These are phyloP conservation scores for Pteropus alecto DNA, from an alignment of 2,113 vertebrate genomes.

Conservation along the genomic window DNA sequence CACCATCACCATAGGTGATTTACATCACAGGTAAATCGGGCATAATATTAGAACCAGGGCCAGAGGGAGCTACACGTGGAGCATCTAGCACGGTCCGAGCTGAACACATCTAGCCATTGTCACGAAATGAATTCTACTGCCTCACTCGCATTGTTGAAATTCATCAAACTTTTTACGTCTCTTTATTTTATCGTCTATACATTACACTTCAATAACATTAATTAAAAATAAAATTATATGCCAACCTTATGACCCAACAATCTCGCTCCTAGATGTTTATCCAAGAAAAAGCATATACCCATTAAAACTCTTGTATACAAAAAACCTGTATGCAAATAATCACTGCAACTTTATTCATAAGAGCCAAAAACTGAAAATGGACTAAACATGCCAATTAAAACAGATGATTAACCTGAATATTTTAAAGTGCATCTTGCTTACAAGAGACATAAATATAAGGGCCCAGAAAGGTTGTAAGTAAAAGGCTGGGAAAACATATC, in stretches of 20 bases:
- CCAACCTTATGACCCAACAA: not conserved
- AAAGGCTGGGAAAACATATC: not conserved
- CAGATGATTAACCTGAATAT: not conserved
- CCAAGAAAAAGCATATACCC: not conserved
- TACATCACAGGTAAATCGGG: fast-evolving
- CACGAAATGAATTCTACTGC: not conserved
- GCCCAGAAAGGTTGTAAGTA: not conserved
- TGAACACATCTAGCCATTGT: fast-evolving
- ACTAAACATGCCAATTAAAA: conserved; percentile 18
- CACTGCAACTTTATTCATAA: not conserved
- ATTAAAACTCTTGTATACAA: not conserved
- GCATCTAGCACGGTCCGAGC: not conserved
- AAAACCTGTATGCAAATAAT: not conserved
- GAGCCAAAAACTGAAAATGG: not conserved
- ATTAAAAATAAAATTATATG: not conserved
- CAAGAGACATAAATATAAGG: not conserved
- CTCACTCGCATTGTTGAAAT: not conserved
- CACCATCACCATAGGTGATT: fast-evolving
- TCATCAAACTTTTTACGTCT: not conserved
- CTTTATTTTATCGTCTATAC: not conserved
- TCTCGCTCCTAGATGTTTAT: not conserved
- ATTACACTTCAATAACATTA: not conserved
- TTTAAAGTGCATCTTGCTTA: not conserved
- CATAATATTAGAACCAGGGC: not conserved
- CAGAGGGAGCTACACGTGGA: fast-evolving